A percentile compares a stretch with the other conserved stretches of the same genome.
Conservation (phyloP, 2,797 vertebrate species). For the Lithobates pipiens region DNA sequence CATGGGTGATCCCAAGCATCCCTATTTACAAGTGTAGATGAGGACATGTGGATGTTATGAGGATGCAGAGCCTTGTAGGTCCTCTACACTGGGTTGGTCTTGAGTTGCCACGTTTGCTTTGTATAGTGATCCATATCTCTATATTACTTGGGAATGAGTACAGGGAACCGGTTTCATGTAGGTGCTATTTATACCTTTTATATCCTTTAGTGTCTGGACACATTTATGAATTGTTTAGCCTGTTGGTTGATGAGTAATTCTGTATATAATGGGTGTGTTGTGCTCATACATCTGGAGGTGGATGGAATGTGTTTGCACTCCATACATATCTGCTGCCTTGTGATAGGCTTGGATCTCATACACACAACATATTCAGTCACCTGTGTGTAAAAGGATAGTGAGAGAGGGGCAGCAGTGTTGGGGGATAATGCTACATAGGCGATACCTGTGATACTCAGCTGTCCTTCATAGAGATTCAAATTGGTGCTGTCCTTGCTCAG, state of each 20-base stretch:
- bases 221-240: not conserved
- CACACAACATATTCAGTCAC: not conserved
- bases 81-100: not conserved
- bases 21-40: too few species aligned
- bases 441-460: not conserved
- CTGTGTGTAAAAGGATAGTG: not conserved
- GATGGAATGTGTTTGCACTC: not conserved
- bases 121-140: not conserved
- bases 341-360: not conserved
- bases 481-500: not conserved
- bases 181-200: not conserved
- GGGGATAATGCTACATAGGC: too few species aligned
- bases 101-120: not conserved
- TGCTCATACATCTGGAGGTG: not conserved
- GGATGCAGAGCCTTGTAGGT: too few species aligned
- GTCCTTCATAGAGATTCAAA: not conserved
- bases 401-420: too few species aligned
- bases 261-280: slow-evolving; percentile 5
- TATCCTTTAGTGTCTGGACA: not conserved
- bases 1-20: too few species aligned
- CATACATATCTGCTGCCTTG: not conserved
- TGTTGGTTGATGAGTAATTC: not conserved
- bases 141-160: not conserved
- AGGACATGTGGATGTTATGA: too few species aligned
- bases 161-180: not conserved